Percentiles rank a stretch among this genome's conserved stretches.
Evolutionary conservation across 1,140 invertebrate genomes (phyloP).

Genomic region (Scylla paramamosain): DNA sequence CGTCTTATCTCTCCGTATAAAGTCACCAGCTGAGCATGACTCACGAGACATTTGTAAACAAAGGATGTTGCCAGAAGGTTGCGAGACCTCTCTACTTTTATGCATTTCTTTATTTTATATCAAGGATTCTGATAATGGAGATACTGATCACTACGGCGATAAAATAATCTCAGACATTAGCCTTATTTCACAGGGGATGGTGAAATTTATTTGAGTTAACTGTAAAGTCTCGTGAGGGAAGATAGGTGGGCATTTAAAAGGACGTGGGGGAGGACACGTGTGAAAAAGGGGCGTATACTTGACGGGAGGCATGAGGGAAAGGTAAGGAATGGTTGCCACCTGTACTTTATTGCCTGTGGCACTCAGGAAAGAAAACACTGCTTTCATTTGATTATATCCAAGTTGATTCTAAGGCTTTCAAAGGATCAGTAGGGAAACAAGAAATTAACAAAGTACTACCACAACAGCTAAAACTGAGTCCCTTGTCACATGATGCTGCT

Average conservation of each 20-base stretch:
- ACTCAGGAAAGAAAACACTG: no score
- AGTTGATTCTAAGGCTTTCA: no score
- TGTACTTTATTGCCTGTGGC: no score
- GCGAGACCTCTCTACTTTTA: background rate
- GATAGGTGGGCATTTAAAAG: background rate
- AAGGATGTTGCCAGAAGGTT: background rate
- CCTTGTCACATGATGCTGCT: no score
- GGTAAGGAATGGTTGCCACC: no score
- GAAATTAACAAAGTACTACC: no score
- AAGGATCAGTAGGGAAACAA: no score
- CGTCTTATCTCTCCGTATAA: background rate
- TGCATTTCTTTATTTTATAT: background rate
- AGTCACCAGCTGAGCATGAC: slow-evolving; percentile 35
- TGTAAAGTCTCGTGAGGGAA: background rate
- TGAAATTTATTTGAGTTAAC: background rate
- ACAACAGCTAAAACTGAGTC: no score
- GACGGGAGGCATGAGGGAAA: background rate
- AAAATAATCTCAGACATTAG: background rate
- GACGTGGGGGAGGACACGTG: no score
- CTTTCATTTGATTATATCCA: no score
- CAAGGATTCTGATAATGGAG: background rate
- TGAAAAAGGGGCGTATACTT: no score
- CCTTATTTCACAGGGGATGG: background rate
- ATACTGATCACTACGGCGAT: background rate
- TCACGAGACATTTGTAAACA: slow-evolving; percentile 46